A percentile compares a stretch with the other conserved stretches of the same genome.
Conservation (phyloP, 1,140 invertebrate species). For the Atta colombica region DNA sequence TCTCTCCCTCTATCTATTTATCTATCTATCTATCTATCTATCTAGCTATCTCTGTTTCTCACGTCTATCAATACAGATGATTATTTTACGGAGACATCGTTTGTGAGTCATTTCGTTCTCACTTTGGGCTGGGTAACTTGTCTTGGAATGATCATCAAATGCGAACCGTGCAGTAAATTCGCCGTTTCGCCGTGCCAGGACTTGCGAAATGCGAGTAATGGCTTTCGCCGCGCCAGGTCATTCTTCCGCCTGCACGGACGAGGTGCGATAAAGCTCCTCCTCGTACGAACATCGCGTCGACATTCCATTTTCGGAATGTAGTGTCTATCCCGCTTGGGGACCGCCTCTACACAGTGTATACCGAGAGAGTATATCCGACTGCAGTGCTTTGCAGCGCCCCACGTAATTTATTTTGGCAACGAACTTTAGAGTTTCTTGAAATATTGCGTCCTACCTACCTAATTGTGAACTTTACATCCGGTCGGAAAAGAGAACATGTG, state of each 20-base stretch:
- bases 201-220: constrained; percentile 55
- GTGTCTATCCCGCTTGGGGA: constrained; percentile 31
- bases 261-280: constrained; percentile 55
- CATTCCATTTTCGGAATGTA: constrained; percentile 64
- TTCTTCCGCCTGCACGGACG: constrained; percentile 54
- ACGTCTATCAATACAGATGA: constrained; percentile 4
- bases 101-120: constrained; percentile 12
- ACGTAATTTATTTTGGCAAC: constrained; percentile 52
- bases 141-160: constrained; percentile 37
- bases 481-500: not conserved
- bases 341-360: constrained; percentile 34
- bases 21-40: too few species aligned
- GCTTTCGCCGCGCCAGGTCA: constrained; percentile 51
- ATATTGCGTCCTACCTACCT: constrained; percentile 48
- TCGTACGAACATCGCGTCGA: constrained; percentile 55
- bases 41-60: not conserved
- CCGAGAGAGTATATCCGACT: constrained; percentile 32
- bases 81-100: constrained; percentile 3
- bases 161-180: constrained; percentile 46
- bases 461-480: constrained; percentile 42
- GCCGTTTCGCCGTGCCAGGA: constrained; percentile 35
- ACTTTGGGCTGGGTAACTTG: not conserved
- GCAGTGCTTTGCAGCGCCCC: constrained; percentile 1
- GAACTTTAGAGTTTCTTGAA: constrained; percentile 35
- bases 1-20: too few species aligned